These are phyloP conservation scores for Caenorhabditis sp. DNA, from an alignment of 2,888 invertebrate genomes.

Conservation along the genomic window DNA sequence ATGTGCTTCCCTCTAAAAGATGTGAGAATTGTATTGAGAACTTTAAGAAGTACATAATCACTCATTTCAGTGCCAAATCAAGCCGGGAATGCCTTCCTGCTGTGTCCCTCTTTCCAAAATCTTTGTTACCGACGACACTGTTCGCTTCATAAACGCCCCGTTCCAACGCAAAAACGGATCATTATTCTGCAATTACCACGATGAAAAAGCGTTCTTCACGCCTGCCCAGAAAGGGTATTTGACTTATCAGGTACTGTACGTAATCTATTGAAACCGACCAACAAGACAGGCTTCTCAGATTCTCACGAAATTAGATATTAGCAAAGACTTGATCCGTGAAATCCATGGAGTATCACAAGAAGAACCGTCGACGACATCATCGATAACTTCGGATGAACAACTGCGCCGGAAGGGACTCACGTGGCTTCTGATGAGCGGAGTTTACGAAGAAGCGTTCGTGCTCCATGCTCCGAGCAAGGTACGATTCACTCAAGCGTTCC, in stretches of 20 bases:
- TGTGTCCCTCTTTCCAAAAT: slow-evolving; percentile 59
- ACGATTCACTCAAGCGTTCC: too few relatives aligned
- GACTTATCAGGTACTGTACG: too few relatives aligned
- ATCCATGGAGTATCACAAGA: slow-evolving; percentile 3
- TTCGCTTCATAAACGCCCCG: slow-evolving; percentile 61
- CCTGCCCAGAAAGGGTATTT: slow-evolving; percentile 60
- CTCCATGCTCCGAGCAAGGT: slow-evolving; percentile 79
- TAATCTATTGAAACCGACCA: too few relatives aligned
- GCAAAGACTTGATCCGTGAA: slow-evolving; percentile 46
- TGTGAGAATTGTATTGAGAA: slow-evolving; percentile 40
- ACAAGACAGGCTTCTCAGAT: too few relatives aligned
- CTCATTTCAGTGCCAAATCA: slow-evolving; percentile 62
- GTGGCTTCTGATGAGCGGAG: slow-evolving; percentile 79
- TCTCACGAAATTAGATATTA: slow-evolving; percentile 64
- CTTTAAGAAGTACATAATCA: not conserved
- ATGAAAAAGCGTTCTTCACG: slow-evolving; percentile 65
- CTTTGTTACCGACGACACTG: slow-evolving; percentile 64
- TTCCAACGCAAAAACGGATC: slow-evolving; percentile 64
- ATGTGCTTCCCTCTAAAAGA: slow-evolving; percentile 68
- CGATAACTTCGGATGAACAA: slow-evolving; percentile 47
- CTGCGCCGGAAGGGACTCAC: slow-evolving; percentile 78
- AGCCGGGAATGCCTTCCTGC: slow-evolving; percentile 54
- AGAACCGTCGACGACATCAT: slow-evolving; percentile 4
- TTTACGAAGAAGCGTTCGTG: slow-evolving; percentile 79
- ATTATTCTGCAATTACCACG: slow-evolving; percentile 59